These are phyloP conservation scores for Scolopax rusticola DNA, from an alignment of 2,797 vertebrate genomes.

Conservation along the genomic window DNA sequence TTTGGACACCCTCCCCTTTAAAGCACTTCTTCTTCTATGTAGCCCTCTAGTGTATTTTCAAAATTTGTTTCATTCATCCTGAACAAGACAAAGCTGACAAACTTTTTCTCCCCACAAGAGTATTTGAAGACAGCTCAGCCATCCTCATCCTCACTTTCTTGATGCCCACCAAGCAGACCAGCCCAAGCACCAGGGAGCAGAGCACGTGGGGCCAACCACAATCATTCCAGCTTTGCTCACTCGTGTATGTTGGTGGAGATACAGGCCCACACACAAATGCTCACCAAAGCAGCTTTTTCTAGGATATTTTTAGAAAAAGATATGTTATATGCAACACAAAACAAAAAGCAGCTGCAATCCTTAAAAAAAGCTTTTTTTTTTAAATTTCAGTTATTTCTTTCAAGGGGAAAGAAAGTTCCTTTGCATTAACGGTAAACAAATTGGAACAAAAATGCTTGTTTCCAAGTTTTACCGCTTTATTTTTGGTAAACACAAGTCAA, in stretches of 20 bases:
- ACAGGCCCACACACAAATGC: neutral
- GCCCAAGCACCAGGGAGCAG: neutral
- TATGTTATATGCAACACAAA: neutral
- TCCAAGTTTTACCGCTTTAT: neutral
- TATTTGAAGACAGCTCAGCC: fast-evolving
- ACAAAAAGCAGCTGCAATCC: neutral
- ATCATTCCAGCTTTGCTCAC: neutral
- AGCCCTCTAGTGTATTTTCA: fast-evolving
- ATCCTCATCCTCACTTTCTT: neutral
- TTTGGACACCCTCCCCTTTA: neutral
- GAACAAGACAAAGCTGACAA: neutral
- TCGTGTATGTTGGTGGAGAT: neutral
- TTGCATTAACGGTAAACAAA: neutral
- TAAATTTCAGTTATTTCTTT: neutral
- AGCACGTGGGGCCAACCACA: fast-evolving
- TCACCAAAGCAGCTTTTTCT: neutral
- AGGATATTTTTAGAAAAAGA: neutral
- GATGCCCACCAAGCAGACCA: neutral
- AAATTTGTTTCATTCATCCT: neutral
- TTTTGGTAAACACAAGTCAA: conserved; percentile 19
- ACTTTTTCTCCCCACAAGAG: fast-evolving
- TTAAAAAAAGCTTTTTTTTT: neutral
- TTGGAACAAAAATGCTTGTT: neutral
- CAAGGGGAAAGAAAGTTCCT: neutral
- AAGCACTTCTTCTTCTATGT: neutral